Conservation (phyloP, 2,797 vertebrate species). For the Austrolebias charrua region DNA sequence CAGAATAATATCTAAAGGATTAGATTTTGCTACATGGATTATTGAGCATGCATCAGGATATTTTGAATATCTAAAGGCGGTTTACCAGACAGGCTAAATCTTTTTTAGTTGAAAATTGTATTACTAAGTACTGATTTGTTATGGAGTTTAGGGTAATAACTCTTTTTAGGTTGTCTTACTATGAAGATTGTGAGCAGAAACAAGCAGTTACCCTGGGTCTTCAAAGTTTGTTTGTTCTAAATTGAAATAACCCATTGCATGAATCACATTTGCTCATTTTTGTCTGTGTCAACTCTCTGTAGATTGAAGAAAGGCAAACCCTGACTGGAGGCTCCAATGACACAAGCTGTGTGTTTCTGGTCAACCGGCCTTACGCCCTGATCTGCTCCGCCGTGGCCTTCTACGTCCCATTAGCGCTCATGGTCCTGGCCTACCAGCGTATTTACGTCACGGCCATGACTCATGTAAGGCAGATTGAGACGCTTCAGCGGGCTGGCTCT, state of each 20-base stretch:
- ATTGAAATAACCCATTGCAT: constrained; percentile 6
- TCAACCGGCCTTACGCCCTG: constrained; percentile 82
- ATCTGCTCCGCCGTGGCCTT: constrained; percentile 84
- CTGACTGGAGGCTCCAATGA: constrained; percentile 66
- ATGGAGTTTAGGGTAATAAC: constrained; percentile 18
- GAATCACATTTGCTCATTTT: constrained; percentile 11
- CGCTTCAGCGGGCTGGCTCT: constrained; percentile 79
- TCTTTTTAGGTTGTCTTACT: constrained; percentile 10
- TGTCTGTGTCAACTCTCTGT: constrained; percentile 5
- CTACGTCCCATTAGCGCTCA: constrained; percentile 81
- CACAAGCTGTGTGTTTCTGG: constrained; percentile 83
- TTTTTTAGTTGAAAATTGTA: constrained; percentile 19
- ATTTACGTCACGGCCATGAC: constrained; percentile 85
- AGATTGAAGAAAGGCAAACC: constrained; percentile 75
- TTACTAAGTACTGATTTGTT: constrained; percentile 27
- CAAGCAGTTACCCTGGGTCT: not conserved
- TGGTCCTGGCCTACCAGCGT: constrained; percentile 83
- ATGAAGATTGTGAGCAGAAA: not conserved
- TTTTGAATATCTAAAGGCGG: constrained; percentile 15
- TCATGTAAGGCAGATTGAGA: constrained; percentile 82
- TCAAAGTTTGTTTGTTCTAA: constrained; percentile 8
- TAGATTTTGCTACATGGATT: no score
- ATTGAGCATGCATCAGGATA: no score
- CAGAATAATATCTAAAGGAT: constrained; percentile 18
- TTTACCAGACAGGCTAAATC: constrained; percentile 20